Conservation (phyloP, 92 coral and sea anemone species). For the Scolanthus callimorphus region DNA sequence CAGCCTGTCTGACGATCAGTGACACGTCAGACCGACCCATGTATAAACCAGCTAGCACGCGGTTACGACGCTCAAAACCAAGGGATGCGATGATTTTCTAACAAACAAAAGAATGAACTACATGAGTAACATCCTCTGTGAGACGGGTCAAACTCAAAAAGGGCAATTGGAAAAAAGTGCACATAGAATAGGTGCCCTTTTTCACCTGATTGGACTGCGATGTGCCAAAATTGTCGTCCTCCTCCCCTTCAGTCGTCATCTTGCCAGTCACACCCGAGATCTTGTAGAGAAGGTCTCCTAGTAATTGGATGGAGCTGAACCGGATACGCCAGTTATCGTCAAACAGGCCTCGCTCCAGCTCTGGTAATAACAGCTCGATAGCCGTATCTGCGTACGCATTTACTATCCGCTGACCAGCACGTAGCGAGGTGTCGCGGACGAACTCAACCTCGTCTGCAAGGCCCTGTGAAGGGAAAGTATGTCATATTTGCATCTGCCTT, state of each 20-base stretch:
- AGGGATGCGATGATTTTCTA: slow-evolving; percentile 87
- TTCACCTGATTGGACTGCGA: slow-evolving; percentile 87
- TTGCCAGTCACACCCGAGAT: slow-evolving; percentile 98
- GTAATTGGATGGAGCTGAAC: slow-evolving; percentile 82
- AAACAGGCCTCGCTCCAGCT: slow-evolving; percentile 89
- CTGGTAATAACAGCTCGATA: slow-evolving; percentile 87
- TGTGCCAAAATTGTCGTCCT: slow-evolving; percentile 97
- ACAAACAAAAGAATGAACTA: slow-evolving; percentile 1
- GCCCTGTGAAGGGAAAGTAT: slow-evolving; percentile 76
- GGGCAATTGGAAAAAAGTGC: too few species aligned
- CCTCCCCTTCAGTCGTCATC: slow-evolving; percentile 97
- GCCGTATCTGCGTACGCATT: slow-evolving; percentile 92
- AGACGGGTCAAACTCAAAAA: too few species aligned
- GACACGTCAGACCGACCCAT: slow-evolving; percentile 99
- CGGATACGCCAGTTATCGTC: slow-evolving; percentile 99
- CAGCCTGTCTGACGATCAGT: slow-evolving; percentile 94
- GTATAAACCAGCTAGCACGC: slow-evolving; percentile 95
- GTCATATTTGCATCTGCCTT: too few species aligned
- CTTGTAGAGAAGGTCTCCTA: slow-evolving; percentile 89
- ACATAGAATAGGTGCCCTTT: too few species aligned
- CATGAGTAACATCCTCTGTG: too few species aligned
- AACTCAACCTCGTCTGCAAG: slow-evolving; percentile 96
- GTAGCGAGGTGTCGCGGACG: slow-evolving; percentile 93
- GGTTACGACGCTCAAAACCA: slow-evolving; percentile 90
- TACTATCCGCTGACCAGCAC: slow-evolving; percentile 95